Evolutionary conservation across 2,888 invertebrate species (phyloP).

Genomic region (Dermolepida albohirtum): DNA sequence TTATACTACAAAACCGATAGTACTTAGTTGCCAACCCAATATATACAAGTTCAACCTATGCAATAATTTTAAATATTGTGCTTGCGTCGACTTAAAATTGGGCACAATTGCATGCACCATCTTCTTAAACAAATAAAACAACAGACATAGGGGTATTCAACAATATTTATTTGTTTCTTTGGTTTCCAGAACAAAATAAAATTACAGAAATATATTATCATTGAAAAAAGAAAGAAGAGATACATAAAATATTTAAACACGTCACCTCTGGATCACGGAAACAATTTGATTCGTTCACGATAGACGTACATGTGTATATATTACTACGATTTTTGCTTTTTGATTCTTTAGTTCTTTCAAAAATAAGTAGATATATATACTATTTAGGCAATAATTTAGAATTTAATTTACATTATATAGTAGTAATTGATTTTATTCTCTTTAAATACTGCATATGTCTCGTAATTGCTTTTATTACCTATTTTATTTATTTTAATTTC

Average conservation of each 20-base stretch:
- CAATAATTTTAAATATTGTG: too few relatives aligned
- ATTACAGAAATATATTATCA: conserved; percentile 45
- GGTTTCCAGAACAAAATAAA: conserved; percentile 52
- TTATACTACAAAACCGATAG: too few relatives aligned
- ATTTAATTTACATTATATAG: conserved; percentile 53
- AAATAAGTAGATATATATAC: conserved; percentile 48
- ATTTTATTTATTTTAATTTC: conserved; percentile 22
- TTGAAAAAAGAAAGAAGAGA: conserved; percentile 24
- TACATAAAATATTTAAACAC: conserved; percentile 28
- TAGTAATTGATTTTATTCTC: conserved; percentile 42
- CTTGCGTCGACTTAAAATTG: too few relatives aligned
- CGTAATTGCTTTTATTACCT: conserved; percentile 28
- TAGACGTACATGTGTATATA: conserved; percentile 11
- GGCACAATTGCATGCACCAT: too few relatives aligned
- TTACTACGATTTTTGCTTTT: conserved; percentile 24
- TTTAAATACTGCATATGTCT: conserved; percentile 28
- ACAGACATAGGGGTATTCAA: conserved; percentile 42
- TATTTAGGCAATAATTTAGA: conserved; percentile 63
- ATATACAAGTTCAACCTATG: too few relatives aligned
- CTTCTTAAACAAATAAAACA: conserved; percentile 1
- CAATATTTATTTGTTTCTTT: conserved; percentile 53
- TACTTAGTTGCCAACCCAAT: too few relatives aligned
- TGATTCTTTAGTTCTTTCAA: conserved; percentile 44
- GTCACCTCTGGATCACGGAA: conserved; percentile 1
- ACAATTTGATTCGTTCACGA: conserved; percentile 21